phyloP scores from a whole-genome alignment of 2,888 invertebrate genomes.

The Trisateles emortualis region DNA sequence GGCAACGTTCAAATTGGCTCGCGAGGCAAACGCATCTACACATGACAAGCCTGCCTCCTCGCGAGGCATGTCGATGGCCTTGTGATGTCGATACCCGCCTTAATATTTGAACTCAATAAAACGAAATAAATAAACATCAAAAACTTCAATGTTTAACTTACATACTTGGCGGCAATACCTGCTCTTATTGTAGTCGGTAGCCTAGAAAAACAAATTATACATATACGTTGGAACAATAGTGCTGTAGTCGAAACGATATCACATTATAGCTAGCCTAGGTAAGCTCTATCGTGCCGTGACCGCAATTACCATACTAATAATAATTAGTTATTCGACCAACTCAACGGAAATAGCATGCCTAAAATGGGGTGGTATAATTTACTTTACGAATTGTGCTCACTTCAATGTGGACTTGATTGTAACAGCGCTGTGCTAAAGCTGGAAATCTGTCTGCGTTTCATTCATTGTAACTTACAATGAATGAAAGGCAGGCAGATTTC shows the following conservation, averaged over 20 bases:
- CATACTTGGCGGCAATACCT: conserved; percentile 1
- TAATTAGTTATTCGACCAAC: conserved; percentile 34
- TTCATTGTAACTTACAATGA: neutral
- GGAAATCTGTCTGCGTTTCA: neutral
- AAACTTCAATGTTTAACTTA: neutral
- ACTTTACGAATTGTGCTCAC: conserved; percentile 21
- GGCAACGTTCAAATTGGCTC: too few relatives aligned
- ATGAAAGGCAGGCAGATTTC: too few relatives aligned
- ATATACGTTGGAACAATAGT: conserved; percentile 12
- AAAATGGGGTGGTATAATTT: conserved; percentile 35
- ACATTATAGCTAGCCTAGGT: conserved; percentile 17
- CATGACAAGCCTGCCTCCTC: too few relatives aligned
- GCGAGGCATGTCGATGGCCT: too few relatives aligned
- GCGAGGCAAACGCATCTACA: too few relatives aligned
- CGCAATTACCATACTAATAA: conserved; percentile 38
- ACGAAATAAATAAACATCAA: neutral
- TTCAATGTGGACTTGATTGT: conserved; percentile 15
- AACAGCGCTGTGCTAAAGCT: conserved; percentile 3
- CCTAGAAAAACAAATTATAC: conserved; percentile 12
- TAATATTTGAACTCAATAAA: neutral
- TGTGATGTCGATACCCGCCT: too few relatives aligned
- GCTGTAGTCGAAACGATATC: conserved; percentile 19
- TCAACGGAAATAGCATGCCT: conserved; percentile 35
- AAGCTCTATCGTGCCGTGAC: conserved; percentile 26
- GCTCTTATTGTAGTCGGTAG: neutral